Base-by-base conservation (phyloP, 1,140 invertebrate genomes). In the Drosophila pachea region DNA sequence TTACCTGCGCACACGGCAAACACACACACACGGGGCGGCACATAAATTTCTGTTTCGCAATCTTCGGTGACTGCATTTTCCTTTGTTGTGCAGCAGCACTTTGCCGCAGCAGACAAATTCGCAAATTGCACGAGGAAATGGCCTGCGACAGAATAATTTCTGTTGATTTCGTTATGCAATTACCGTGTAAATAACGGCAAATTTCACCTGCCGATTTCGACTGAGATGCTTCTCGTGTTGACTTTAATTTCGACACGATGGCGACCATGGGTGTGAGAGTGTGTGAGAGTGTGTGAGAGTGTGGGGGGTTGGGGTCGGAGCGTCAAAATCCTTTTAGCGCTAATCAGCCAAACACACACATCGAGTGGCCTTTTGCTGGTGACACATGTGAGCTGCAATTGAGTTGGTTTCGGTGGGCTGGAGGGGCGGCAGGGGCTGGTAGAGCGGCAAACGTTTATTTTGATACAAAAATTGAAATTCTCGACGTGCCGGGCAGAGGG, bases 281-380 rank as follows among this genome's bases (percentile, higher is more conserved):
- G 22, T n/a, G n/a, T n/a, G n/a, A n/a, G n/a, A n/a, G n/a, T n/a
- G n/a, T n/a, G n/a, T n/a, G n/a, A n/a, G n/a, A n/a, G n/a, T n/a
- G n/a, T n/a, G n/a, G n/a, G n/a, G n/a, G n/a, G n/a, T n/a, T n/a
- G n/a, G 22, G n/a, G 67, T 68, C 68, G 56, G n/a, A 50, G 77
- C 79, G 61, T 59, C 59, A 70, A 84, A 84, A 84, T 81, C 81
- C 81, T 84, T 86, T 84, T 84, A 86, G 67, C 73, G 69, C 76
- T 66, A 83, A 83, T 73, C 81, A 79, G 76, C 69, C 64, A 68
- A 70, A 65, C 76, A 79, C 73, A 79, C 73, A 86, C 79, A 73
- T 73, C 64, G 59, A 60, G 43, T 68, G 56, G 48, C 67, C 62
- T 54, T 59, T 53, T 73, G 53, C 29, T 53, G 47, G 62, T 32